Base-by-base conservation (phyloP, 2,888 invertebrate genomes). In the Hirtodrosophila alboralis region DNA sequence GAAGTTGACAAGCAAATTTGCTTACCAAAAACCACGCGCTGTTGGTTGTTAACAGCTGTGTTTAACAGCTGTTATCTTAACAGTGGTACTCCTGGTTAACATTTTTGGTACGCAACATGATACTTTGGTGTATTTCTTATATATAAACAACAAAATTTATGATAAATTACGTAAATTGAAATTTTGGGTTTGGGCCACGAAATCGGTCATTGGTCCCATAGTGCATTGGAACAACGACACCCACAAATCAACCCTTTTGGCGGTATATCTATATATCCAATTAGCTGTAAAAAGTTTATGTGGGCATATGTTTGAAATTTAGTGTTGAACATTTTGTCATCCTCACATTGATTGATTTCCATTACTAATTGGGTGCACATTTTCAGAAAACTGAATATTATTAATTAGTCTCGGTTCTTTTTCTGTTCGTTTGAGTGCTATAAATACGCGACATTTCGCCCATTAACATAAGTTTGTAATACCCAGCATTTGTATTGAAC, bases 331-430 rank as follows among this genome's bases (percentile, higher is more conserved):
- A 34, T 48, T 40, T 52, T n/a, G 37, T 52, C 14, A 9, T n/a
- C n/a, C n/a, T n/a, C n/a, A 47, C 56, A 64, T 36, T 81, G 75
- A 75, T 75, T 75, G 83, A 79, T 81, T 79, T 59, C 57, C 61
- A 61, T 66, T 37, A 62, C 74, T 63, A 70, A 70, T 65, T 68
- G 63, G 63, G 52, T 54, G 27, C 59, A 54, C 31, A 21, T 13
- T 41, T 49, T 49, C 16, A 34, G 60, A 30, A 69, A 65, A 26
- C 34, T 31, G 52, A 75, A 43, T 38, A 53, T 45, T 61, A 78
- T 67, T 63, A 67, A 76, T 75, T 70, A 51, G 67, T 45, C 44
- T 16, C 21, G n/a, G 23, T 40, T 9, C 33, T 16, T 12, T 28
- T 45, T 30, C 13, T 33, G 10, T 12, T 30, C n/a, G n/a, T 5